phyloP scores from a whole-genome alignment of 2,888 invertebrate genomes.

The Oxytorus armatus region DNA sequence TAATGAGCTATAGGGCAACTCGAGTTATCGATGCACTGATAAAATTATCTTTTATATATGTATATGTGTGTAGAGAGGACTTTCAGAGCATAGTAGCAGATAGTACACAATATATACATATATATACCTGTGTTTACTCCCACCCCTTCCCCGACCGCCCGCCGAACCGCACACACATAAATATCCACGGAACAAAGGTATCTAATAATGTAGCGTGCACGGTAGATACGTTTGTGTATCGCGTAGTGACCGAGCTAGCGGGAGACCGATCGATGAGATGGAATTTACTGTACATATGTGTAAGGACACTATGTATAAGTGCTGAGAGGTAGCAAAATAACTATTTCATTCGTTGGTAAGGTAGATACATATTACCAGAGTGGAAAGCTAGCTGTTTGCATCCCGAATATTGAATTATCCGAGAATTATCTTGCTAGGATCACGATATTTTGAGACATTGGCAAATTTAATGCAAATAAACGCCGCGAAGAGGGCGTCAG shows the following conservation, averaged over 20 bases:
- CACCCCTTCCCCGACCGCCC: too few species aligned
- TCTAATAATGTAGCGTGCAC: slow-evolving; percentile 10
- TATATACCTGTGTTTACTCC: slow-evolving; percentile 52
- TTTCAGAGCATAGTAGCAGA: slow-evolving; percentile 28
- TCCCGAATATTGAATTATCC: slow-evolving; percentile 22
- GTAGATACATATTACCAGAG: too few species aligned
- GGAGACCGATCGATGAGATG: slow-evolving; percentile 79
- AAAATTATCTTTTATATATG: slow-evolving; percentile 45
- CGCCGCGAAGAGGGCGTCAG: neutral
- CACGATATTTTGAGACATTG: slow-evolving; percentile 9
- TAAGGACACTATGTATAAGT: neutral
- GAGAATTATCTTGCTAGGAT: slow-evolving; percentile 8
- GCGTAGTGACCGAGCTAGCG: slow-evolving; percentile 71
- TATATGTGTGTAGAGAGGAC: slow-evolving; percentile 2
- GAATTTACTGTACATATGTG: slow-evolving; percentile 77
- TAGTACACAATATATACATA: too few species aligned
- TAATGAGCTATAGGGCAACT: slow-evolving; percentile 19
- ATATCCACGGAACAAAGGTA: slow-evolving; percentile 3
- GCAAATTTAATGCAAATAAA: slow-evolving; percentile 2
- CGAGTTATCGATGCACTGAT: slow-evolving; percentile 56
- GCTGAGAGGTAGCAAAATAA: slow-evolving; percentile 40
- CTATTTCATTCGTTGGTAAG: slow-evolving; percentile 10
- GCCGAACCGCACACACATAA: slow-evolving; percentile 37
- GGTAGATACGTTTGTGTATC: slow-evolving; percentile 62
- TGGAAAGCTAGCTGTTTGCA: slow-evolving; percentile 21